Conservation (phyloP, 2,113 vertebrate species). For the Symphodus melops region DNA sequence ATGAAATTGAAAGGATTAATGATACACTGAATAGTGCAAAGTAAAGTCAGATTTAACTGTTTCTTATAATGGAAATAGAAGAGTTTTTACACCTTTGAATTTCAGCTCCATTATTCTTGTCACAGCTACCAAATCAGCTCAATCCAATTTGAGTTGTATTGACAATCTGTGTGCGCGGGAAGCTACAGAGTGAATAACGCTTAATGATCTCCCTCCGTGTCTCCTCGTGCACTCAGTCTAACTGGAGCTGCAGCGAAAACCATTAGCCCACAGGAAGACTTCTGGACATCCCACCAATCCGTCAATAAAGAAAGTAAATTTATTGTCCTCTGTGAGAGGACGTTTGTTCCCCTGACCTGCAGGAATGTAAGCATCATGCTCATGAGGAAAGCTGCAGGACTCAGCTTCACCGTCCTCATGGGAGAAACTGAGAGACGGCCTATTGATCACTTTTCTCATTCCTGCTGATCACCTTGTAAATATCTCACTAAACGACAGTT, state of each 20-base stretch:
- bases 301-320: constrained; percentile 39
- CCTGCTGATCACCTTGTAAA: constrained; percentile 46
- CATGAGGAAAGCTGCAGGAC: constrained; percentile 32
- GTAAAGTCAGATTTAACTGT: too few species aligned
- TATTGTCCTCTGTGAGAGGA: not conserved
- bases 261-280: constrained; percentile 49
- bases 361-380: constrained; percentile 23
- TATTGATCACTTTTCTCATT: constrained; percentile 37
- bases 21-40: too few species aligned
- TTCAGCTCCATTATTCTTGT: constrained; percentile 4
- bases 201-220: constrained; percentile 39
- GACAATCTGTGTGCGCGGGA: constrained; percentile 32
- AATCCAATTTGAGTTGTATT: constrained; percentile 36
- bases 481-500: constrained; percentile 12
- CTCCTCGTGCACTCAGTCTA: constrained; percentile 37
- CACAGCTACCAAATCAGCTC: constrained; percentile 34
- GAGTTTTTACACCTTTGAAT: too few species aligned
- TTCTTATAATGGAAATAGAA: too few species aligned
- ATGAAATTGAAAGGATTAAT: too few species aligned
- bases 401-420: constrained; percentile 8
- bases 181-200: constrained; percentile 36
- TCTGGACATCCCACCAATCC: constrained; percentile 43
- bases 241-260: constrained; percentile 44
- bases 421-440: not conserved
- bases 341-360: not conserved